Evolutionary conservation across 2,797 vertebrate species (phyloP).

Genomic region (Molothrus aeneus): DNA sequence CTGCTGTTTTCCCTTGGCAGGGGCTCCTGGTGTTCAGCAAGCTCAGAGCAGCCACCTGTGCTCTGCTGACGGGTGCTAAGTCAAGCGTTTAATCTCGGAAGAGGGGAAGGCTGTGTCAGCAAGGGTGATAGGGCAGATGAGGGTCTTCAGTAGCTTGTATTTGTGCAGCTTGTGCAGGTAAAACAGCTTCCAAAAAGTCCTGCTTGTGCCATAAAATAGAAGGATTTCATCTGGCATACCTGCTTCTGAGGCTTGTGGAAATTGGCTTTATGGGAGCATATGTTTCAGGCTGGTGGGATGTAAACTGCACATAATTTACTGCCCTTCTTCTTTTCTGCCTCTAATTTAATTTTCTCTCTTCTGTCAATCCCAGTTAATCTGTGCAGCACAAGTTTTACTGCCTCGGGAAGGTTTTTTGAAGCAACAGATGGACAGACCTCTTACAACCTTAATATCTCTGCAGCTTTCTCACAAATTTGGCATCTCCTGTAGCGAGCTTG

Average conservation of each 20-base stretch:
- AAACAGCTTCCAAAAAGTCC: background rate
- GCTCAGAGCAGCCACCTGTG: background rate
- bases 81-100: background rate
- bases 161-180: constrained; percentile 26
- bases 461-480: background rate
- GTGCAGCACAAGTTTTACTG: constrained; percentile 4
- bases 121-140: background rate
- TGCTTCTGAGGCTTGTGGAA: background rate
- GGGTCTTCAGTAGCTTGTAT: constrained; percentile 18
- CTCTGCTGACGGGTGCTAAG: background rate
- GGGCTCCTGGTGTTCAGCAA: background rate
- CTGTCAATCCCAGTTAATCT: constrained; percentile 11
- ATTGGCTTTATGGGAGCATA: background rate
- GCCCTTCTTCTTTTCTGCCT: background rate
- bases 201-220: background rate
- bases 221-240: constrained; percentile 9
- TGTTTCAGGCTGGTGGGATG: constrained; percentile 4
- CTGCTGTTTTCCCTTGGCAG: background rate
- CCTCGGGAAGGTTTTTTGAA: background rate
- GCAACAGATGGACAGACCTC: constrained; percentile 6
- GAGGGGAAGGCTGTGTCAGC: constrained; percentile 24
- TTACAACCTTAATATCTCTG: background rate
- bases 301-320: constrained; percentile 11
- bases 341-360: constrained; percentile 41
- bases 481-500: background rate